Conservation (phyloP, 64 coral and sea anemone genomes). For the Stylophora pistillata region DNA sequence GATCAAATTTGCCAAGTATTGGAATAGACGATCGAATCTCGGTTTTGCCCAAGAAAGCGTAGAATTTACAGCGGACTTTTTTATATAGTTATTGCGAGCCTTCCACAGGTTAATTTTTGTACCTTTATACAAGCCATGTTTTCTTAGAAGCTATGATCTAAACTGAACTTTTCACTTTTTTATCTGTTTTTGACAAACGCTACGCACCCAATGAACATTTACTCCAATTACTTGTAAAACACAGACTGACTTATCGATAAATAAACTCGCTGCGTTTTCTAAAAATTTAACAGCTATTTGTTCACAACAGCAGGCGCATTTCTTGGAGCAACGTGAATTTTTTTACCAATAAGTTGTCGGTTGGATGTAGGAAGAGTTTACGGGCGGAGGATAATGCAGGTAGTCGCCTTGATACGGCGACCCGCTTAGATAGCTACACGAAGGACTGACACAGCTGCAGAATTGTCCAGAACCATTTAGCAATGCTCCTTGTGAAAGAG, state of each 20-base stretch:
- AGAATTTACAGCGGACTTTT: constrained; percentile 10
- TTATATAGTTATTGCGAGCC: neutral
- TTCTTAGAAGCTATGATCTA: neutral
- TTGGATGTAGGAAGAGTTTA: constrained; percentile 77
- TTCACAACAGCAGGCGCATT: neutral
- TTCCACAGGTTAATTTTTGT: neutral
- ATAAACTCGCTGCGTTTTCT: constrained; percentile 23
- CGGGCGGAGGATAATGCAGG: constrained; percentile 61
- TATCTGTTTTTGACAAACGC: constrained; percentile 33
- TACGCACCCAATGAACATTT: constrained; percentile 13
- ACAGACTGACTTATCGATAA: constrained; percentile 14
- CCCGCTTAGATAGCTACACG: constrained; percentile 74
- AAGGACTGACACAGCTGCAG: constrained; percentile 82
- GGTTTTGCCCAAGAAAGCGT: neutral
- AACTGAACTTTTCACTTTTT: neutral
- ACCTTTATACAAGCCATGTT: constrained; percentile 5
- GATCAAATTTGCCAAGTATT: neutral
- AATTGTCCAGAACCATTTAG: constrained; percentile 79
- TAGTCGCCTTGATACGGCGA: constrained; percentile 82
- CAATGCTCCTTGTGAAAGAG: constrained; percentile 58
- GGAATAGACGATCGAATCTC: neutral
- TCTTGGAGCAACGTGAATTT: neutral
- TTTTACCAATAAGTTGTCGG: constrained; percentile 57
- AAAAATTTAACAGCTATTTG: neutral
- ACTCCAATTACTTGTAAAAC: constrained; percentile 48